phyloP scores from a whole-genome alignment of 37 sponge, comb jelly and placozoan species.

The Amphimedon queenslandica region DNA sequence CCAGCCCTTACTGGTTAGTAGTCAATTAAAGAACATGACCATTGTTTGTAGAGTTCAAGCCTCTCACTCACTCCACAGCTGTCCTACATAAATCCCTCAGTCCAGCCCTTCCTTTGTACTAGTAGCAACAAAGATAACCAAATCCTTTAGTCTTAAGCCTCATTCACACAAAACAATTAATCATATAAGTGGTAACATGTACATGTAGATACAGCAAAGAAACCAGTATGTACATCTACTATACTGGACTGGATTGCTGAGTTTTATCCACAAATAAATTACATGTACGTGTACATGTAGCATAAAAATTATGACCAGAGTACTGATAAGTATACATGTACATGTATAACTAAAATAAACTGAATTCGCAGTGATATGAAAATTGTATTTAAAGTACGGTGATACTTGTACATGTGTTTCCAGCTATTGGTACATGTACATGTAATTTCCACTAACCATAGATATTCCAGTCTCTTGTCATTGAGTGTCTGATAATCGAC shows the following conservation, averaged over 20 bases:
- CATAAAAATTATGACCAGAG: background rate
- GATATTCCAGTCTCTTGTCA: constrained; percentile 74
- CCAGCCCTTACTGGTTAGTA: too few relatives aligned
- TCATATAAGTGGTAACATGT: background rate
- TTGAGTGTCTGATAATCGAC: constrained; percentile 67
- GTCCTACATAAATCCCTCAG: too few relatives aligned
- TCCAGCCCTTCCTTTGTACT: too few relatives aligned
- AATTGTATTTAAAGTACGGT: background rate
- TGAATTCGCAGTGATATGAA: too few relatives aligned
- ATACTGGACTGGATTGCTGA: background rate
- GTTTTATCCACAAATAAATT: background rate
- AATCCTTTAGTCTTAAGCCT: background rate
- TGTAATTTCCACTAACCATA: constrained; percentile 64
- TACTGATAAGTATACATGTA: constrained; percentile 6
- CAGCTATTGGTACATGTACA: background rate
- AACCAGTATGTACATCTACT: too few relatives aligned
- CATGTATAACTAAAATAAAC: too few relatives aligned
- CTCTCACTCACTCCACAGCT: too few relatives aligned
- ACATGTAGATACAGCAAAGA: background rate
- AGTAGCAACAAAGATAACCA: background rate
- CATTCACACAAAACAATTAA: background rate
- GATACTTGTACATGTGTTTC: background rate
- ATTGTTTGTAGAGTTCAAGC: too few relatives aligned
- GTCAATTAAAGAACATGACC: too few relatives aligned
- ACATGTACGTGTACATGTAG: background rate